Evolutionary conservation across 2,888 invertebrate genomes (phyloP), one percentile per base, ranked within the genome.

Genomic region (Pristionchus maxplancki): DNA sequence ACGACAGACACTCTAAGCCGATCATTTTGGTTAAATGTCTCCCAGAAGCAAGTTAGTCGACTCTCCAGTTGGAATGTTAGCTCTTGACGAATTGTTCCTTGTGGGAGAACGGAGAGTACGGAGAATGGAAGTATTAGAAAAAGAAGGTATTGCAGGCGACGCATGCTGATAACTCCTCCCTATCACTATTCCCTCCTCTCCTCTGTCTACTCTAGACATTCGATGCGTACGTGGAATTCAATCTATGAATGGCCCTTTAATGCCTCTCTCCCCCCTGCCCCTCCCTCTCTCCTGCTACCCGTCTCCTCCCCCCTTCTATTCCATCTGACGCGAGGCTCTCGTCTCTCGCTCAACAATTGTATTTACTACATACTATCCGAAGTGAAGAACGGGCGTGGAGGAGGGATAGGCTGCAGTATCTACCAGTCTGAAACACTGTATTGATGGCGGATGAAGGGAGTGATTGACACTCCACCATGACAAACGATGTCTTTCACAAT

Each of bases 1-100:
- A 84, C 62, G 1, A 84, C 37, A 11, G 37, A 58, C 37, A 84
- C 84, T 58, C 78, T 20, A 5, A 87, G 40, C 37, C 48, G 37
- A 37, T 87, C 87, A 31, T 62, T 62, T 15, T n/a, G 40, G 15
- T 11, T 37, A 50, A 87, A 67, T 3, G 28, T 53, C 31, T 87
- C 78, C 74, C 74, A 87, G 87, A 87, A 87, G 44, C 87, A 87
- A 31, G 87, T 87, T 17, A 87, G 53, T 34, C 78, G 50, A 78
- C 40, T 53, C 37, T 74, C 87, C 34, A 87, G 37, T 17, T 78
- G n/a, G 28, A 87, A 87, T 13, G 40, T 74, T n/a, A 87, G n/a
- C 17, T 74, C 64, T 44, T 86, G 86, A n/a, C 86, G 40, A 48
- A 67, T 13, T 11, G 84, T 37, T 84, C 62, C 84, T n/a, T 58